Evolutionary conservation across 2,797 vertebrate genomes (phyloP).

Genomic region (Lycodopsis pacificus): DNA sequence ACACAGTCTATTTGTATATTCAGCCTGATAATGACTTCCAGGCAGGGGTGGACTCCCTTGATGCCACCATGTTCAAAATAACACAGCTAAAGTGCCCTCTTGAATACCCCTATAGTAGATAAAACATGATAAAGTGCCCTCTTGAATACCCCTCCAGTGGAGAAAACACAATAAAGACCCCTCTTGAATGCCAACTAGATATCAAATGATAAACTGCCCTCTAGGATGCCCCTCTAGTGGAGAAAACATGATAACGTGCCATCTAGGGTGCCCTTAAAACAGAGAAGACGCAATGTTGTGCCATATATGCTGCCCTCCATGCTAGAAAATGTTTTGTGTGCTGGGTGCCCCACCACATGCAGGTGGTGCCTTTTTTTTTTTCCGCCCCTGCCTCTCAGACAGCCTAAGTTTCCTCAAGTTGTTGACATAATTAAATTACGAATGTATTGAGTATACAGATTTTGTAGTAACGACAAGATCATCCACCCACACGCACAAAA

Average conservation of each 20-base stretch:
- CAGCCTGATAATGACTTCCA: slow-evolving; percentile 5
- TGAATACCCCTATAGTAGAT: too few species aligned
- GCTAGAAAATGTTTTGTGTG: neutral
- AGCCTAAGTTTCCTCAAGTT: neutral
- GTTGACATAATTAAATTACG: neutral
- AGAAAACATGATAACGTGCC: neutral
- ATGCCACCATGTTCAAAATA: neutral
- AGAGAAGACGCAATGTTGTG: neutral
- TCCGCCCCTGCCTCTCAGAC: too few species aligned
- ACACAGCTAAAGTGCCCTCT: neutral
- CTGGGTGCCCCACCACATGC: too few species aligned
- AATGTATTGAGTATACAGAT: too few species aligned
- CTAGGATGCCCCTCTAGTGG: neutral
- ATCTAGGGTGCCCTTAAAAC: neutral
- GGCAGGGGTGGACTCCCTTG: too few species aligned
- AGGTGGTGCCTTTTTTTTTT: too few species aligned
- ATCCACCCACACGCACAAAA: too few species aligned
- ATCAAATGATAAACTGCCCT: neutral
- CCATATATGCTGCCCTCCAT: neutral
- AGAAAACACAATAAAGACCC: neutral
- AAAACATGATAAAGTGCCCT: too few species aligned
- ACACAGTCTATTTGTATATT: slow-evolving; percentile 4
- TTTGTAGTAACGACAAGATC: too few species aligned
- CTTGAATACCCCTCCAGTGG: too few species aligned
- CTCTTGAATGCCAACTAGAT: neutral